A percentile compares a stretch with the other conserved stretches of the same genome.
These are phyloP conservation scores for Heliconius himera DNA, from an alignment of 1,140 invertebrate genomes.

Conservation along the genomic window DNA sequence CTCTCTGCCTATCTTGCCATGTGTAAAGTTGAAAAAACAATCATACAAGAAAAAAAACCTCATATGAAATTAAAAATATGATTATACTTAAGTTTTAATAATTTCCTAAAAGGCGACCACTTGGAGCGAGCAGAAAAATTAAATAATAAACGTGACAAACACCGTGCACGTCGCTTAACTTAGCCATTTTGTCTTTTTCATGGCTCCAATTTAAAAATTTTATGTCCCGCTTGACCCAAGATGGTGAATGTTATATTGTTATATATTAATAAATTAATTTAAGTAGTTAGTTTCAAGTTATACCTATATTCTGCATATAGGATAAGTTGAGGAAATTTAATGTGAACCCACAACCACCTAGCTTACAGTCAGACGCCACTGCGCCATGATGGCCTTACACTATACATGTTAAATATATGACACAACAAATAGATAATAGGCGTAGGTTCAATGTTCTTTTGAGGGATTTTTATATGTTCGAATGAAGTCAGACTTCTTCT, in stretches of 20 bases:
- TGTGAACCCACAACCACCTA: too few species aligned
- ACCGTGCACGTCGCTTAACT: constrained; percentile 44
- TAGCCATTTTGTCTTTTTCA: constrained; percentile 73
- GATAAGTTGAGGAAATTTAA: too few species aligned
- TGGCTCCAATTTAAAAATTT: constrained; percentile 77
- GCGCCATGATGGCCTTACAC: too few species aligned
- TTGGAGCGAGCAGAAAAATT: constrained; percentile 33
- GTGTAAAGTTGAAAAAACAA: neutral
- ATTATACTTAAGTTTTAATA: constrained; percentile 17
- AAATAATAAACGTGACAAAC: constrained; percentile 40
- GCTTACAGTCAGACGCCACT: too few species aligned
- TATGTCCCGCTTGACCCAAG: constrained; percentile 51
- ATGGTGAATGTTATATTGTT: neutral
- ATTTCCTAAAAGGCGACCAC: constrained; percentile 15
- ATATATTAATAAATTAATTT: neutral
- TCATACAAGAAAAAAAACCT: neutral
- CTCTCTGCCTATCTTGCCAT: too few species aligned
- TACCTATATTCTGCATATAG: too few species aligned
- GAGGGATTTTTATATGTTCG: neutral
- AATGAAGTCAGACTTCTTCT: neutral
- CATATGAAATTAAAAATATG: neutral
- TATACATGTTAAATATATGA: neutral
- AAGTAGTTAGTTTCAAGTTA: too few species aligned
- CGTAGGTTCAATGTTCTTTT: too few species aligned
- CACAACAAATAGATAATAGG: neutral